A percentile compares a stretch with the other conserved stretches of the same genome.
Evolutionary conservation across 2,797 vertebrate species (phyloP).

Genomic region (Fundulus diaphanus): DNA sequence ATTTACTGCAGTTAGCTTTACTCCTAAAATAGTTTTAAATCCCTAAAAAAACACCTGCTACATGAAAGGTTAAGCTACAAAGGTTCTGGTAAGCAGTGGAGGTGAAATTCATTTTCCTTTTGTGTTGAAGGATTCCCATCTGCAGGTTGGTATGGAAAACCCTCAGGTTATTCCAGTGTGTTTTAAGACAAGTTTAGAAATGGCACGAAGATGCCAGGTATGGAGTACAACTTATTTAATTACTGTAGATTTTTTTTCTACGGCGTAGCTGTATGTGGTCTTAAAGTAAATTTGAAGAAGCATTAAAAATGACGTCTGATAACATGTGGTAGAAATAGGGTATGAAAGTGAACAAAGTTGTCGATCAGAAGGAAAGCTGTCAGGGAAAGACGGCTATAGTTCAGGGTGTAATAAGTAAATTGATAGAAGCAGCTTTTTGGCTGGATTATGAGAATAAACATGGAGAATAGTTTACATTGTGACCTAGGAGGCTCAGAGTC

Average conservation of each 20-base stretch:
- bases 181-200: no score
- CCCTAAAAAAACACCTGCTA: no score
- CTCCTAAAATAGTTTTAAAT: neutral
- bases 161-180: neutral
- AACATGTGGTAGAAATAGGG: neutral
- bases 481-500: neutral
- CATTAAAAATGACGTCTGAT: neutral
- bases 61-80: no score
- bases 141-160: neutral
- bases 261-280: no score
- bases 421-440: neutral
- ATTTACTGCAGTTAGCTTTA: neutral
- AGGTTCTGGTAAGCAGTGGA: neutral
- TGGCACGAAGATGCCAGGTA: no score
- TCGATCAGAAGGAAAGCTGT: neutral
- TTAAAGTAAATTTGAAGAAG: neutral
- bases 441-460: neutral
- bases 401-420: neutral
- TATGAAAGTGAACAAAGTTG: conserved; percentile 1
- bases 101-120: neutral
- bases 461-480: neutral
- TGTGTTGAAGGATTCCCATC: neutral
- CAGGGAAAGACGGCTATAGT: neutral
- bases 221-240: neutral
- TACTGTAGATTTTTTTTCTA: neutral